Evolutionary conservation across 2,888 invertebrate genomes (phyloP), one percentile per base, ranked within the genome.

Genomic region (Leptopilina syphax): DNA sequence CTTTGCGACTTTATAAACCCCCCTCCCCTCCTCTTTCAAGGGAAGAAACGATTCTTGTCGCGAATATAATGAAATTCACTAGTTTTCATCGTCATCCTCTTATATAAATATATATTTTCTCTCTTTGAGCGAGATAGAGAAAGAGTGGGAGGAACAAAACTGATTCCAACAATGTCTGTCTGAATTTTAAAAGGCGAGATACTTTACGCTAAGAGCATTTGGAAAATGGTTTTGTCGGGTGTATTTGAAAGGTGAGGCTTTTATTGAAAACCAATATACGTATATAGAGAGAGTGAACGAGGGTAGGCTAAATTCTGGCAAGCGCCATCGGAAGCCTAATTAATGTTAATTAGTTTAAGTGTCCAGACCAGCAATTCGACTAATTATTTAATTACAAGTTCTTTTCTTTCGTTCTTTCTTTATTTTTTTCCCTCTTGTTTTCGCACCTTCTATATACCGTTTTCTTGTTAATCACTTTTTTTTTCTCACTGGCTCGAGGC

Each of bases 281-380:
- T 34, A 44, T 44, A 44, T 5, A 7, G 44, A 44, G 44, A 76
- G 27, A 76, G 24, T n/a, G 73, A 79, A 76, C 73, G 78, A 65
- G 65, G 34, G 34, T 3, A 34, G 34, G 34, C 34, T 34, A 44
- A 8, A 63, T 67, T 77, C 76, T 73, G 82, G 82, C 82, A 79
- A 81, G 81, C 76, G 65, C 12, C 34, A 66, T 44, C 82, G 83
- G 81, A 65, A 70, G 79, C 81, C 85, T 84, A 86, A 88, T 88
- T 86, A 86, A 88, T 88, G 89, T 85, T 85, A 88, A 90, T 89
- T 88, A 87, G 84, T 82, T 80, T 78, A 82, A 85, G 85, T 84
- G 84, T 87, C 85, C 79, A 79, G 83, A 78, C 81, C 80, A 77
- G 83, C 80, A 83, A 84, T 83, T 82, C 81, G 83, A 80, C 84